Percentiles rank a stretch among this genome's conserved stretches.
These are phyloP conservation scores for Gryllus bimaculatus DNA, from an alignment of 1,140 invertebrate genomes.

Conservation along the genomic window DNA sequence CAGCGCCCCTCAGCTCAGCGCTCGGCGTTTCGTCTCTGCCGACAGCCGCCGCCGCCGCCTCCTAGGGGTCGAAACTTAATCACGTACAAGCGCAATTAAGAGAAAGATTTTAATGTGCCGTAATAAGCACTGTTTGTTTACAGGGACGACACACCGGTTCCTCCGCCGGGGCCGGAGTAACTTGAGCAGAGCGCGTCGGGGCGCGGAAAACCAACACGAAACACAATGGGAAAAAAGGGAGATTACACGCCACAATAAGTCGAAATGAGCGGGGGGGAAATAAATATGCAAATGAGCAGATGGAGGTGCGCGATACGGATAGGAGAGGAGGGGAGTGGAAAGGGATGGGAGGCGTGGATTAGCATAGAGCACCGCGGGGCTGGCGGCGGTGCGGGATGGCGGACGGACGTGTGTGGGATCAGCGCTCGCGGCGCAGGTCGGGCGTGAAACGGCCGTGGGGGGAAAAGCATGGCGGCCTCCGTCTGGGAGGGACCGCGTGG, in stretches of 20 bases:
- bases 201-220: not conserved
- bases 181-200: not conserved
- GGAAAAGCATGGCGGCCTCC: no score
- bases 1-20: no score
- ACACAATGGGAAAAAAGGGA: not conserved
- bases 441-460: not conserved
- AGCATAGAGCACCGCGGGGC: not conserved
- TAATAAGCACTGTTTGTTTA: conserved; percentile 5
- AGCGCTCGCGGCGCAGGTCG: not conserved
- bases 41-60: no score
- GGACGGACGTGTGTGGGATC: no score
- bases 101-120: not conserved
- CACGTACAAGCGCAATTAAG: not conserved
- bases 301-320: not conserved
- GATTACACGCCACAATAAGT: conserved; percentile 4
- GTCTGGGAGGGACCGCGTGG: no score
- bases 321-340: not conserved
- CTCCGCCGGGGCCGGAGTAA: not conserved
- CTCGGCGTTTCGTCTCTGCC: no score
- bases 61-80: not conserved
- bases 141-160: not conserved
- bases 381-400: not conserved
- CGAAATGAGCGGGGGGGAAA: not conserved
- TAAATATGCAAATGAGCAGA: not conserved
- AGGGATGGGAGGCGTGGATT: not conserved